Percentiles rank a stretch among this genome's conserved stretches.
Conservation (phyloP, 2,797 vertebrate species). For the Arrhamphus sclerolepis region DNA sequence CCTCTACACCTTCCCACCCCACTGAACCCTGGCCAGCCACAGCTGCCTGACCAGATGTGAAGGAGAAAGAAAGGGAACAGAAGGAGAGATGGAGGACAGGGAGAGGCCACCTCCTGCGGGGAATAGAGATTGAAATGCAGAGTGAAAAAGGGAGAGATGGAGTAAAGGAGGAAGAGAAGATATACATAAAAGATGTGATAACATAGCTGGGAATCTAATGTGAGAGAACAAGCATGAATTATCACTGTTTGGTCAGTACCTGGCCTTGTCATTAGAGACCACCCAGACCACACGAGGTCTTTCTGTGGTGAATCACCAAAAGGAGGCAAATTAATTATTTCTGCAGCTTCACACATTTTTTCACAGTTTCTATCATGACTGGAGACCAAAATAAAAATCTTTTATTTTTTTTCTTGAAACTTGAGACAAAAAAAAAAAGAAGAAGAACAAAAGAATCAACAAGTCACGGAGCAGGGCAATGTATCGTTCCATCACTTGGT, state of each 20-base stretch:
- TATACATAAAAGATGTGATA: conserved; percentile 32
- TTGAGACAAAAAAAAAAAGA: conserved; percentile 4
- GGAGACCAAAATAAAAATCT: conserved; percentile 9
- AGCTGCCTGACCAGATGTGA: conserved; percentile 99
- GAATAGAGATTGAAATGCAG: conserved; percentile 90
- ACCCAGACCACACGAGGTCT: conserved; percentile 39
- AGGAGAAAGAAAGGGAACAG: conserved; percentile 68
- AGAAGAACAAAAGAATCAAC: background rate
- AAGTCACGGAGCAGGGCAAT: conserved; percentile 20
- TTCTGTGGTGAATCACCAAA: conserved; percentile 24
- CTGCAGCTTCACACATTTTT: conserved; percentile 39
- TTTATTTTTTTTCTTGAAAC: background rate
- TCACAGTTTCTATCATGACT: conserved; percentile 28
- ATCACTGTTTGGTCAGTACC: conserved; percentile 38
- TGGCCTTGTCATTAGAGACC: conserved; percentile 65
- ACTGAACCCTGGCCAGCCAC: conserved; percentile 97
- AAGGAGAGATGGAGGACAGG: conserved; percentile 73
- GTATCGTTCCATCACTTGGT: conserved; percentile 32
- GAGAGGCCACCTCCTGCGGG: conserved; percentile 91
- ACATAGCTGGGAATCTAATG: conserved; percentile 34
- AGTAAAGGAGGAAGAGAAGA: conserved; percentile 31
- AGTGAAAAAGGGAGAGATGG: conserved; percentile 47
- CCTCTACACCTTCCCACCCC: conserved; percentile 78
- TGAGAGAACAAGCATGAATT: conserved; percentile 36
- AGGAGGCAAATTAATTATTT: conserved; percentile 29